Evolutionary conservation across 2,888 invertebrate genomes (phyloP).

Genomic region (Drosophila fungiperda): DNA sequence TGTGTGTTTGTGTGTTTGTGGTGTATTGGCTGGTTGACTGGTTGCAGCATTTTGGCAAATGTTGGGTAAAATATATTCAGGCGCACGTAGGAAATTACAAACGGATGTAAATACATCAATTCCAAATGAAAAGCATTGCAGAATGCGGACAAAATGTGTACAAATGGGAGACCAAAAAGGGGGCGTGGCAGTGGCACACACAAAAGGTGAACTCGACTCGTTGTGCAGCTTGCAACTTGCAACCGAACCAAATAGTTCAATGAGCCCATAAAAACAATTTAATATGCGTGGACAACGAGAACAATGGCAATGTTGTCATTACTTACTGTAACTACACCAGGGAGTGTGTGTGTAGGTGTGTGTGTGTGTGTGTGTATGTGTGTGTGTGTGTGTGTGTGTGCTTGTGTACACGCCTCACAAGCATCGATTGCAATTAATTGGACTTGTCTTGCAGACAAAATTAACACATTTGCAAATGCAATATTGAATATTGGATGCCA

Average conservation of each 20-base stretch:
- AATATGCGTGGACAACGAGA: constrained; percentile 59
- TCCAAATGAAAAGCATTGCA: constrained; percentile 63
- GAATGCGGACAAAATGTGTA: constrained; percentile 31
- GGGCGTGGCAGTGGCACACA: constrained; percentile 14
- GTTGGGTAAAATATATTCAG: constrained; percentile 65
- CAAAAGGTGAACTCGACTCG: background rate
- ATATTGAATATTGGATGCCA: constrained; percentile 39
- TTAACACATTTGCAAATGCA: constrained; percentile 57
- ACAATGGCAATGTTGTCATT: background rate
- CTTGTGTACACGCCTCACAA: background rate
- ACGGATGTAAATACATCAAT: constrained; percentile 79
- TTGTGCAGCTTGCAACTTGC: constrained; percentile 45
- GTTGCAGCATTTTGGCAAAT: constrained; percentile 56
- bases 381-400: constrained; percentile 3
- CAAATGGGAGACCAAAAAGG: background rate
- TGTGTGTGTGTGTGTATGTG: background rate
- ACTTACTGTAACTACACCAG: background rate
- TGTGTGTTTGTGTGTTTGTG: constrained; percentile 11
- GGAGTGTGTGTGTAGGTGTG: constrained; percentile 3
- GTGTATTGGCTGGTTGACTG: constrained; percentile 53
- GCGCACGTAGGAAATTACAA: constrained; percentile 78
- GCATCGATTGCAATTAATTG: constrained; percentile 69
- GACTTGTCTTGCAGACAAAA: constrained; percentile 62
- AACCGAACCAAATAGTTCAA: constrained; percentile 69
- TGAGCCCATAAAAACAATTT: constrained; percentile 65